Conservation (phyloP, 1,140 invertebrate genomes). For the Sycobia sp. region DNA sequence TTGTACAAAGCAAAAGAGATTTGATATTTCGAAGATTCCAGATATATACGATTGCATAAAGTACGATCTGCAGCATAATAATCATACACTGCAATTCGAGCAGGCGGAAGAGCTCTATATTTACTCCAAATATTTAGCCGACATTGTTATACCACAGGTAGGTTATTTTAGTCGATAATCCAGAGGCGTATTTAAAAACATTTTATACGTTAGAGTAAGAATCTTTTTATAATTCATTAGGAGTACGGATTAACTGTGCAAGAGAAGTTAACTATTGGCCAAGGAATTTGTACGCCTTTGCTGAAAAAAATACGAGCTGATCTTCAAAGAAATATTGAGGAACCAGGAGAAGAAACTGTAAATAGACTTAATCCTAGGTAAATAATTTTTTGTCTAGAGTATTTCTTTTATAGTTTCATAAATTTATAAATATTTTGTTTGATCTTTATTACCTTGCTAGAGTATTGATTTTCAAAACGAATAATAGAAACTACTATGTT, state of each 20-base stretch:
- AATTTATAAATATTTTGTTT: no score
- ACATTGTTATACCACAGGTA: conserved; percentile 98
- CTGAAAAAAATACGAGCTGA: conserved; percentile 96
- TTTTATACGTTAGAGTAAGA: neutral
- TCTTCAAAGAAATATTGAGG: conserved; percentile 90
- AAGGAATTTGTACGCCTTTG: conserved; percentile 96
- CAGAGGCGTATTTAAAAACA: neutral
- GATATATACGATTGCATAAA: conserved; percentile 99
- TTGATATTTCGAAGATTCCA: conserved; percentile 98
- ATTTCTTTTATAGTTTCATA: no score
- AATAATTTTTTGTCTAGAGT: no score
- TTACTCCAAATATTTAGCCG: conserved; percentile 93
- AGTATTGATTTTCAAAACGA: no score
- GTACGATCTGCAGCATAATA: conserved; percentile 98
- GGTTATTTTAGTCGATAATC: neutral
- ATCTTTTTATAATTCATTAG: conserved; percentile 71
- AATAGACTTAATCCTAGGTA: conserved; percentile 94
- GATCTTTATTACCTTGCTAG: no score
- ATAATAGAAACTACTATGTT: no score
- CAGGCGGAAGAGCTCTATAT: conserved; percentile 94
- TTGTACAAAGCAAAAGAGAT: conserved; percentile 87
- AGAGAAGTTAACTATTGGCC: conserved; percentile 96
- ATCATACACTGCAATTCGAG: conserved; percentile 91
- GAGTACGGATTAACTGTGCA: conserved; percentile 96
- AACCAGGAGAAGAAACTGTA: conserved; percentile 85